Conservation (phyloP, 2,113 vertebrate species). For the Elaphurus davidianus region DNA sequence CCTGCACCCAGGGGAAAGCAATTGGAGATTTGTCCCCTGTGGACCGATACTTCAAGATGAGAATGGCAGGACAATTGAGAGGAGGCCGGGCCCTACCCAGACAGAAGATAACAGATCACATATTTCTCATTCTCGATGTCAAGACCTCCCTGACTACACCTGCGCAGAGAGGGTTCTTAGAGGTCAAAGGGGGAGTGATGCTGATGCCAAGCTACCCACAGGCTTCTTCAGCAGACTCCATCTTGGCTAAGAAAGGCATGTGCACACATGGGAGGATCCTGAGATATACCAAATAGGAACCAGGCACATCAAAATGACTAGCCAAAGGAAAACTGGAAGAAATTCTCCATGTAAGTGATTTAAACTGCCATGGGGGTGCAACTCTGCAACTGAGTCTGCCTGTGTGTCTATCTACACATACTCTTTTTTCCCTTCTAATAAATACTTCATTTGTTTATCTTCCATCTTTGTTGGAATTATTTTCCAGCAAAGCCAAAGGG, state of each 20-base stretch:
- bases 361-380: not conserved
- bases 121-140: not conserved
- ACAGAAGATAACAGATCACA: not conserved
- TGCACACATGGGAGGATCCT: not conserved
- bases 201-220: not conserved
- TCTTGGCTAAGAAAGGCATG: not conserved
- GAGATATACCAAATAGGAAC: not conserved
- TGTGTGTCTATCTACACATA: not conserved
- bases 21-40: not conserved
- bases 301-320: not conserved
- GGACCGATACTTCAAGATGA: not conserved
- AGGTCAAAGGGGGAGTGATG: not conserved
- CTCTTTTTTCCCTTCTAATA: not conserved
- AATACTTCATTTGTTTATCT: not conserved
- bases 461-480: not conserved
- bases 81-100: not conserved
- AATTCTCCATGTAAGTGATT: not conserved
- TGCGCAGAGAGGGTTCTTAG: not conserved
- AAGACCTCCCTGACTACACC: not conserved
- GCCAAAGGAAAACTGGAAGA: not conserved
- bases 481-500: not conserved
- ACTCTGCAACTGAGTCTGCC: not conserved
- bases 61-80: not conserved
- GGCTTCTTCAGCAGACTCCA: not conserved
- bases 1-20: not conserved